These are phyloP conservation scores for Brachypteracias leptosomus DNA, from an alignment of 2,113 vertebrate species.

Conservation along the genomic window DNA sequence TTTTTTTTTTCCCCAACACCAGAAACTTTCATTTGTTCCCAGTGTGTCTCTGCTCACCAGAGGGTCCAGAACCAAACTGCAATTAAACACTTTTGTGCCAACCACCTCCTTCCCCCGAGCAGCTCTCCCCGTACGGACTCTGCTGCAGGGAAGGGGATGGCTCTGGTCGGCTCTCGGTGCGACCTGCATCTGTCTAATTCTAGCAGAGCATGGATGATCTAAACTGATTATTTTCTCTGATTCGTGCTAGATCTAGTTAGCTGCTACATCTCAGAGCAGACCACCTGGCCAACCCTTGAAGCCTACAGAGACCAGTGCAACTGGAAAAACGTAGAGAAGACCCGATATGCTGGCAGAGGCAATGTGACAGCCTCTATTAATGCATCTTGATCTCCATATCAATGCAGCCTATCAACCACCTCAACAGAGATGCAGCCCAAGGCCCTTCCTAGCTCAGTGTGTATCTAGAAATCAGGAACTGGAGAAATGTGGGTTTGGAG, in stretches of 20 bases:
- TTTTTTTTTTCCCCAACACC: neutral
- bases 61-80: slow-evolving; percentile 54
- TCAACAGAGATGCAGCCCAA: neutral
- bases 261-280: neutral
- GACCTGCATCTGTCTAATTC: neutral
- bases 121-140: neutral
- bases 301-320: neutral
- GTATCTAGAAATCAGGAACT: neutral
- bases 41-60: slow-evolving; percentile 44
- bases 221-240: neutral
- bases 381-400: neutral
- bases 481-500: neutral
- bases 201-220: neutral
- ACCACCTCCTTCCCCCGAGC: neutral
- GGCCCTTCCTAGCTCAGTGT: neutral
- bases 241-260: neutral
- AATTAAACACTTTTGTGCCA: slow-evolving; percentile 64
- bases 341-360: neutral
- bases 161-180: neutral
- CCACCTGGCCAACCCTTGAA: neutral
- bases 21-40: slow-evolving; percentile 67
- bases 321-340: neutral
- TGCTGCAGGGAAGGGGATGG: neutral
- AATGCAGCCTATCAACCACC: neutral
- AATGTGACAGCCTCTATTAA: neutral